Evolutionary conservation across 2,888 invertebrate genomes (phyloP), one percentile per base, ranked within the genome.

Genomic region (Metacarcinus magister): DNA sequence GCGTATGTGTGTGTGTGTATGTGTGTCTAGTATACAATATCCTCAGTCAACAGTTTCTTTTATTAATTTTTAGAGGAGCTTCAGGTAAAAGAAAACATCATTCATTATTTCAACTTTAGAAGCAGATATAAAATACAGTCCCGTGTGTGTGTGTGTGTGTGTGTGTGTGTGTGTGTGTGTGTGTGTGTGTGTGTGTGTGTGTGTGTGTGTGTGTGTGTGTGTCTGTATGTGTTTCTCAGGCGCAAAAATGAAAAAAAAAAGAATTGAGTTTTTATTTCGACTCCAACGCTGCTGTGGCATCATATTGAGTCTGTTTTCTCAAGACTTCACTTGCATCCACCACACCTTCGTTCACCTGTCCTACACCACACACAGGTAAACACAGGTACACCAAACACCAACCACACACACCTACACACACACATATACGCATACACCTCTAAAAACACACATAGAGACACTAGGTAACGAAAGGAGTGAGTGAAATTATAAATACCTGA

Each of bases 181-280:
- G 91, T 90, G 92, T 95, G 46, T 92, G 87, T 82, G 48, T 44
- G 32, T 92, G 90, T 92, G 48, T 92, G 90, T 91, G 91, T 91
- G 60, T 60, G 28, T 90, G 90, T 43, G 23, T 44, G 23, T 91
- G 23, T 19, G 43, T 48, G n/a, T 32, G 92, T 28, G 91, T 90
- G 16, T 46, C 19, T 43, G 32, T 75, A 32, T 75, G 44, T 94
- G 92, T 82, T 67, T 94, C 91, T 96, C 94, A 94, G 75, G 96
- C 94, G 94, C 94, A 96, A 96, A 96, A 96, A 96, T 94, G 94
- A 96, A 92, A 82, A 94, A 96, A 96, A 92, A 82, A 92, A 96
- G 92, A 94, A 94, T 75, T 91, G 94, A 96, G 94, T 92, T 94
- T 96, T 94, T 94, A 94, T 96, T 96, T 92, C 91, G 96, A 94